These are phyloP conservation scores for Drosophila kambysellisi DNA, from an alignment of 2,888 invertebrate genomes.

Conservation along the genomic window DNA sequence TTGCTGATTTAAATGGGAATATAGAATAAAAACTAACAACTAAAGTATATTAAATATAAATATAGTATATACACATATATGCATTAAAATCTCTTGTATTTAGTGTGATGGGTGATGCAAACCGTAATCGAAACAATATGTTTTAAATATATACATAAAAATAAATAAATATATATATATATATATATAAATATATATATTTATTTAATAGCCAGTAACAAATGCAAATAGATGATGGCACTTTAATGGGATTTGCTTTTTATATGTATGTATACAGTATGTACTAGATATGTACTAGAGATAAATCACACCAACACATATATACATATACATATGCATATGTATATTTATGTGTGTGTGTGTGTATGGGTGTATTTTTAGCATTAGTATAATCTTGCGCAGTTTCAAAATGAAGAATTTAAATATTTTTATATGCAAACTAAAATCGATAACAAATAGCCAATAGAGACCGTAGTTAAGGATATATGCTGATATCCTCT, in stretches of 20 bases:
- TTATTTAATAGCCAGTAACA: slow-evolving; percentile 34
- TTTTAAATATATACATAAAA: slow-evolving; percentile 44
- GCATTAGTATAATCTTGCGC: slow-evolving; percentile 54
- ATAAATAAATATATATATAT: slow-evolving; percentile 31
- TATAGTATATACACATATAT: slow-evolving; percentile 25
- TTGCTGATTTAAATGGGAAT: slow-evolving; percentile 68
- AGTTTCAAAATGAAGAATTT: slow-evolving; percentile 74
- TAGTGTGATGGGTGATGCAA: slow-evolving; percentile 61
- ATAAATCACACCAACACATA: slow-evolving; percentile 8
- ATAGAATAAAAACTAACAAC: slow-evolving; percentile 8
- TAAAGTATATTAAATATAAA: slow-evolving; percentile 5
- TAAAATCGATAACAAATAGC: slow-evolving; percentile 40
- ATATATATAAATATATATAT: slow-evolving; percentile 32
- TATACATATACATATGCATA: slow-evolving; percentile 15
- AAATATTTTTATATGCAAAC: slow-evolving; percentile 74
- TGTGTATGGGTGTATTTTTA: slow-evolving; percentile 38
- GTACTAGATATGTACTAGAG: slow-evolving; percentile 18
- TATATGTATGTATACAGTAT: slow-evolving; percentile 43
- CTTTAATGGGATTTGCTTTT: slow-evolving; percentile 76
- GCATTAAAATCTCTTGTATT: slow-evolving; percentile 44
- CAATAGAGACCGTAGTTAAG: slow-evolving; percentile 49
- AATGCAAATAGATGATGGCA: slow-evolving; percentile 56
- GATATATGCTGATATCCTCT: slow-evolving; percentile 13
- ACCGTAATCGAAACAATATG: slow-evolving; percentile 71
- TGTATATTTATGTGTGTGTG: slow-evolving; percentile 10